Conservation (phyloP, 2,797 vertebrate species). For the Cottoperca gobio region DNA sequence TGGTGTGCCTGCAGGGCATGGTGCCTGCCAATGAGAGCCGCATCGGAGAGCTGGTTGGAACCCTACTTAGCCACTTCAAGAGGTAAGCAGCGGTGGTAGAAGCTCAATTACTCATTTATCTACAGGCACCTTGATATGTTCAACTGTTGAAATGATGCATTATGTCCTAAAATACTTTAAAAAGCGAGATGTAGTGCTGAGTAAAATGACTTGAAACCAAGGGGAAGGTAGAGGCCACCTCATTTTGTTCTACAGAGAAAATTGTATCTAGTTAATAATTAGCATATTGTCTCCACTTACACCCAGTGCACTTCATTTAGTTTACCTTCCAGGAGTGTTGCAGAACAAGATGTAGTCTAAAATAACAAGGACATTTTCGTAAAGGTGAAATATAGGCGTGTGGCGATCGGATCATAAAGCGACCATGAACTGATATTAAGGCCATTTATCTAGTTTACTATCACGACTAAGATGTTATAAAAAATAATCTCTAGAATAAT, state of each 20-base stretch:
- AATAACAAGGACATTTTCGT: neutral
- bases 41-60: constrained; percentile 95
- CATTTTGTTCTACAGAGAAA: neutral
- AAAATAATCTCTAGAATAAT: no score
- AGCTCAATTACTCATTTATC: neutral
- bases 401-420: no score
- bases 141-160: neutral
- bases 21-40: constrained; percentile 90
- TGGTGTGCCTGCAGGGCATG: constrained; percentile 94
- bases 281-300: constrained; percentile 11
- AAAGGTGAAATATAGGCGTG: neutral
- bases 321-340: constrained; percentile 1
- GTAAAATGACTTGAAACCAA: neutral
- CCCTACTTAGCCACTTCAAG: constrained; percentile 94
- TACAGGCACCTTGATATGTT: neutral
- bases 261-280: neutral
- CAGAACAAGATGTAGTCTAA: neutral
- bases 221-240: neutral
- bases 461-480: no score
- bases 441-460: no score
- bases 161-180: neutral
- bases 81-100: constrained; percentile 82
- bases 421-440: no score
- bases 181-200: neutral
- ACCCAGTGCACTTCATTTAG: neutral